Evolutionary conservation across 92 coral and sea anemone genomes (phyloP).

Genomic region (Epizoanthus stellaris): DNA sequence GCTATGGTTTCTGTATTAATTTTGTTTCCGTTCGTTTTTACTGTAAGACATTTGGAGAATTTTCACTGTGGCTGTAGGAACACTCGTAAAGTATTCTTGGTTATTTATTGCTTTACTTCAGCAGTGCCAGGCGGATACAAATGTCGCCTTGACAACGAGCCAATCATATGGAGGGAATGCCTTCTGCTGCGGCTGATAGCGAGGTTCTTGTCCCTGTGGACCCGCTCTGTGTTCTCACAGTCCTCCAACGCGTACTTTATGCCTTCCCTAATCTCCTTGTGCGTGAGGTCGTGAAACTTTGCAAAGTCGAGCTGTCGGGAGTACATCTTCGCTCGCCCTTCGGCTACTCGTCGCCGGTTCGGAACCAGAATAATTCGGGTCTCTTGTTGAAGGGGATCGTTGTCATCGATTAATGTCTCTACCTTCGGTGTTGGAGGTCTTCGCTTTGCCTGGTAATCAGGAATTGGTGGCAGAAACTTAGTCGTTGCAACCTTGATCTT

Average conservation of each 20-base stretch:
- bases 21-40: too few species aligned
- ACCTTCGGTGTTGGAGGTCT: constrained; percentile 52
- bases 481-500: constrained; percentile 39
- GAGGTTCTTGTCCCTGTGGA: constrained; percentile 28
- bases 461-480: constrained; percentile 76
- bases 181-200: constrained; percentile 14
- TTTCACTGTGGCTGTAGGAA: too few species aligned
- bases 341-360: constrained; percentile 67
- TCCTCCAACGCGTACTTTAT: constrained; percentile 46
- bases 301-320: constrained; percentile 73
- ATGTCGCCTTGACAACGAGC: constrained; percentile 73
- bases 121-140: constrained; percentile 48
- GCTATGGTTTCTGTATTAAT: too few species aligned
- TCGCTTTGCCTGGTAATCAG: constrained; percentile 67
- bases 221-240: constrained; percentile 5
- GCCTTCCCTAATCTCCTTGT: constrained; percentile 52
- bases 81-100: too few species aligned
- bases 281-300: constrained; percentile 60
- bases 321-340: constrained; percentile 55
- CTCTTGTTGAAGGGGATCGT: constrained; percentile 41
- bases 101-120: neutral
- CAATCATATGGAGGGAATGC: constrained; percentile 61
- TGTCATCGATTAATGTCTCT: constrained; percentile 35
- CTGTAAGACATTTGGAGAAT: too few species aligned
- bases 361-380: constrained; percentile 57